phyloP scores from a whole-genome alignment of 2,113 vertebrate genomes.

The Galeopterus variegatus region DNA sequence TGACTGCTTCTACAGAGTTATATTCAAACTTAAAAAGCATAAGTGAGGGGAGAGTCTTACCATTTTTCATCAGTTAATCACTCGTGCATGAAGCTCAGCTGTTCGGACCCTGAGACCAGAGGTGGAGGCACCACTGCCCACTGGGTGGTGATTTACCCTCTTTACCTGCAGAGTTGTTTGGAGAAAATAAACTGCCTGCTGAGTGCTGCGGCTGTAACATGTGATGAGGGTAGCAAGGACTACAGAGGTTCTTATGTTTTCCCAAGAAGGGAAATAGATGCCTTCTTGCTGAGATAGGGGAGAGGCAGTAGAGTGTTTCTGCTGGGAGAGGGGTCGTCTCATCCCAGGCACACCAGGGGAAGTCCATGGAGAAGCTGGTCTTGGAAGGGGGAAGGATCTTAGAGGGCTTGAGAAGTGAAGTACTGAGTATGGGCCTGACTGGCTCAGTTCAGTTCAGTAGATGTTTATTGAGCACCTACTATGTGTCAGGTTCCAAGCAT shows the following conservation, averaged over 20 bases:
- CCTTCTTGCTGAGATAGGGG: no score
- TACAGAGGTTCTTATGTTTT: neutral
- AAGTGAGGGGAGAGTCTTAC: constrained; percentile 34
- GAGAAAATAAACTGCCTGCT: neutral
- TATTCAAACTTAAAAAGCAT: constrained; percentile 76
- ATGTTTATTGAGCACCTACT: neutral
- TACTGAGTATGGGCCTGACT: neutral
- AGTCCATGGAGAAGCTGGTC: neutral
- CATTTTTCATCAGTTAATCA: constrained; percentile 66
- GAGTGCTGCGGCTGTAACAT: neutral
- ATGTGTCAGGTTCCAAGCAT: neutral
- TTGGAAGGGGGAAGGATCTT: neutral
- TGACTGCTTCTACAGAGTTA: constrained; percentile 77
- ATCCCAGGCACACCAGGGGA: neutral
- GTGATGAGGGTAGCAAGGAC: neutral
- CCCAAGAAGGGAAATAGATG: neutral
- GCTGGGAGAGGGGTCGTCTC: neutral
- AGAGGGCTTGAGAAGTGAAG: neutral
- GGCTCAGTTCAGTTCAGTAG: neutral
- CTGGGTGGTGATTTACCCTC: constrained; percentile 8
- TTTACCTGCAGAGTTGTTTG: neutral
- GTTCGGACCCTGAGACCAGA: constrained; percentile 28
- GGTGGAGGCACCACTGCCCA: neutral
- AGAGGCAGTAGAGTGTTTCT: neutral
- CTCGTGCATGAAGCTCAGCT: neutral